These are phyloP conservation scores for Drosophila hydei DNA, from an alignment of 1,140 invertebrate species.

Conservation along the genomic window DNA sequence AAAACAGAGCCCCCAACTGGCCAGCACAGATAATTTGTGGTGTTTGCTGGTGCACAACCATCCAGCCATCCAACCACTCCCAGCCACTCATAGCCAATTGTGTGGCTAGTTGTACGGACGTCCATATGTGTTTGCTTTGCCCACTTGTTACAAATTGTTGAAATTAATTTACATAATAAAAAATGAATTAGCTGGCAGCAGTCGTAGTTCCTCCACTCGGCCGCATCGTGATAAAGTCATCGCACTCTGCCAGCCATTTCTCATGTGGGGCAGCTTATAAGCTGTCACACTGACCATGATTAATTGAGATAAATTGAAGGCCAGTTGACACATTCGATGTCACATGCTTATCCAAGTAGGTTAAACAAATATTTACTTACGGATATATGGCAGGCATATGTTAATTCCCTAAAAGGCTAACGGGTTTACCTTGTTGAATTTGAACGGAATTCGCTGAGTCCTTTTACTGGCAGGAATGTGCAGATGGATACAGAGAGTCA, in stretches of 20 bases:
- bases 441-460: no score
- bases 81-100: slow-evolving; percentile 31
- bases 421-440: no score
- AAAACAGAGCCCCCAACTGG: slow-evolving; percentile 53
- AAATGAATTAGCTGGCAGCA: slow-evolving; percentile 62
- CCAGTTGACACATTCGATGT: slow-evolving; percentile 42
- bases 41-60: slow-evolving; percentile 8
- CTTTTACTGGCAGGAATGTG: no score
- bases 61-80: not conserved
- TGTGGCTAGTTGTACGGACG: slow-evolving; percentile 6
- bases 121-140: slow-evolving; percentile 7
- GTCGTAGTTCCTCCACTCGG: slow-evolving; percentile 9
- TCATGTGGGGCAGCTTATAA: slow-evolving; percentile 29
- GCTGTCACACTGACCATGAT: slow-evolving; percentile 40
- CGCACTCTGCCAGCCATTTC: slow-evolving; percentile 18
- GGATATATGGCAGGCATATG: no score
- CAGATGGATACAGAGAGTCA: no score
- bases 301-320: slow-evolving; percentile 69
- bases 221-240: slow-evolving; percentile 34
- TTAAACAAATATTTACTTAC: not conserved
- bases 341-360: slow-evolving; percentile 4
- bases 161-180: slow-evolving; percentile 81
- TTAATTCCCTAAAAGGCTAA: no score
- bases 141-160: slow-evolving; percentile 71
- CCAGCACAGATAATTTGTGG: slow-evolving; percentile 67